These are phyloP conservation scores for Dynastes tityus DNA, from an alignment of 2,888 invertebrate genomes.

Conservation along the genomic window DNA sequence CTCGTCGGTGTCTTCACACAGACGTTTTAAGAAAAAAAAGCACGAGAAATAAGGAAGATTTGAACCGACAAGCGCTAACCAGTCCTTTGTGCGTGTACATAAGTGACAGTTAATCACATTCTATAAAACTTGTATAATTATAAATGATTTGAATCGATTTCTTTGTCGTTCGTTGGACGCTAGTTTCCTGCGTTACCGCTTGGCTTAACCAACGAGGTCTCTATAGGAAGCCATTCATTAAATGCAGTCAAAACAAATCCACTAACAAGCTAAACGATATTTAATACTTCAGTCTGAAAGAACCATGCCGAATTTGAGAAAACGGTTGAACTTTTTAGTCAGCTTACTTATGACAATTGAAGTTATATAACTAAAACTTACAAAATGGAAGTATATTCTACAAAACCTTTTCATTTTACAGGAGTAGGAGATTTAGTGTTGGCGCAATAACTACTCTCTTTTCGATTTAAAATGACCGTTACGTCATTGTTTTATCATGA, in stretches of 20 bases:
- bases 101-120: constrained; percentile 7
- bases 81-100: constrained; percentile 4
- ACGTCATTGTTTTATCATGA: too few species aligned
- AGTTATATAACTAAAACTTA: too few species aligned
- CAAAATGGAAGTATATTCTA: too few species aligned
- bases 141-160: constrained; percentile 1
- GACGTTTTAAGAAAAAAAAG: constrained; percentile 23
- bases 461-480: too few species aligned
- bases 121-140: neutral
- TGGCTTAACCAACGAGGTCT: neutral
- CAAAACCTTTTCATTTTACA: too few species aligned
- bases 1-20: constrained; percentile 32
- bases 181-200: neutral
- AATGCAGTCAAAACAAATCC: constrained; percentile 15
- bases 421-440: too few species aligned
- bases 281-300: neutral
- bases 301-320: too few species aligned
- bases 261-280: constrained; percentile 2
- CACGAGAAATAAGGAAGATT: constrained; percentile 22
- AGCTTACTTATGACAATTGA: too few species aligned
- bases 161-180: neutral
- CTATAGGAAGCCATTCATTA: neutral
- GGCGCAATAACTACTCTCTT: too few species aligned
- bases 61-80: constrained; percentile 10
- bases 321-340: too few species aligned